Evolutionary conservation across 2,113 vertebrate species (phyloP), one percentile per base, ranked within the genome.

Genomic region (Onychostruthus taczanowskii): DNA sequence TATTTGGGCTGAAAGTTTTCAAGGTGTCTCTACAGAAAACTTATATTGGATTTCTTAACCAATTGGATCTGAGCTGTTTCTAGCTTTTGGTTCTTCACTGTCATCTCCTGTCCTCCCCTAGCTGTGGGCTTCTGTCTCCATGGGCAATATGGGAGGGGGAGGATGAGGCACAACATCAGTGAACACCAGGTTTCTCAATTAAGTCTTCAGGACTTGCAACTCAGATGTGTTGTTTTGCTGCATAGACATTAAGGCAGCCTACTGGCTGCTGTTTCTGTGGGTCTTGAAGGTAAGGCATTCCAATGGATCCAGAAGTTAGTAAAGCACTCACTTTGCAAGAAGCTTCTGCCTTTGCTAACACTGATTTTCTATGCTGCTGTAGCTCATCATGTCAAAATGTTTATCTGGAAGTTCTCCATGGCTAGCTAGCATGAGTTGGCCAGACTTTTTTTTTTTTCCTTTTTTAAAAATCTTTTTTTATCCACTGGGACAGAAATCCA

Each of bases 71-170:
- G 52, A 64, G 28, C 56, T 4, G 3, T 74, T 90, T 70, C 35
- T 58, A 63, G 30, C 30, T 80, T 0, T 0, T 2, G 1, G 27
- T 49, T 83, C 26, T 50, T 80, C n/a, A 16, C 20, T 33, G 46
- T 63, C 2, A 0, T 43, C 55, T 77, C 9, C 53, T 92, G 73
- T 18, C 16, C 28, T 78, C 11, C 16, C 20, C 44, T 64, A 3
- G 9, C 0, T 55, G 20, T 68, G n/a, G 58, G 8, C 24, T 16
- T 70, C 39, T 49, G 0, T 84, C 55, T 56, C 35, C 0, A 0
- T 16, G 1, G 7, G 19, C 61, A 44, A 3, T 13, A 9, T 52
- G 56, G 39, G 53, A 79, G 33, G 35, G 43, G 43, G 41, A 89
- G 33, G 41, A 43, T 68, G 41, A 93, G 31, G 35, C 41, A 41